Evolutionary conservation across 2,888 invertebrate genomes (phyloP).

Genomic region (Dermolepida albohirtum): DNA sequence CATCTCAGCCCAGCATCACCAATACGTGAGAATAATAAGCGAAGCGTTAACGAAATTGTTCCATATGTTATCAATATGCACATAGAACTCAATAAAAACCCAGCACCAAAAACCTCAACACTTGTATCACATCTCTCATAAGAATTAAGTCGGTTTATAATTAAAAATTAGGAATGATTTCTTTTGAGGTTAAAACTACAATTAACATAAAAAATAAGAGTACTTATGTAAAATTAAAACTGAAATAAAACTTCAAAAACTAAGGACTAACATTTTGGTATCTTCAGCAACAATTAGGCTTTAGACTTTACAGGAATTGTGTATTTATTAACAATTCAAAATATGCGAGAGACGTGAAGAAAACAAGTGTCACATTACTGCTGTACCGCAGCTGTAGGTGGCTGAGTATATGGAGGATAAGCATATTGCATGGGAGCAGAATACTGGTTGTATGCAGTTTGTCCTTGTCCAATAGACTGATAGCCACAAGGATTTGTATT

Average conservation of each 20-base stretch:
- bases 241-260: not conserved
- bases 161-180: slow-evolving; percentile 5
- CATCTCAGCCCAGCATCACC: slow-evolving; percentile 21
- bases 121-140: slow-evolving; percentile 42
- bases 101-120: slow-evolving; percentile 32
- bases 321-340: slow-evolving; percentile 4
- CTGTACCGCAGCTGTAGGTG: slow-evolving; percentile 74
- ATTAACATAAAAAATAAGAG: not conserved
- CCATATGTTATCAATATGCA: slow-evolving; percentile 8
- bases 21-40: slow-evolving; percentile 41
- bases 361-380: slow-evolving; percentile 69
- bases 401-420: slow-evolving; percentile 71
- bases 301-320: slow-evolving; percentile 24
- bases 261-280: slow-evolving; percentile 15
- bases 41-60: slow-evolving; percentile 39
- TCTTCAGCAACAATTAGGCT: slow-evolving; percentile 1
- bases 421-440: slow-evolving; percentile 75
- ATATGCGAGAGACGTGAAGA: slow-evolving; percentile 38
- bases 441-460: slow-evolving; percentile 72
- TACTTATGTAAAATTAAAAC: too few species aligned
- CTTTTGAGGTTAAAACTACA: too few species aligned
- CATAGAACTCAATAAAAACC: slow-evolving; percentile 30
- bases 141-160: not conserved
- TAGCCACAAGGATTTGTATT: slow-evolving; percentile 71
- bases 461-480: slow-evolving; percentile 69